A percentile compares a stretch with the other conserved stretches of the same genome.
phyloP scores from a whole-genome alignment of 2,113 vertebrate genomes.

The Elgaria multicarinata region DNA sequence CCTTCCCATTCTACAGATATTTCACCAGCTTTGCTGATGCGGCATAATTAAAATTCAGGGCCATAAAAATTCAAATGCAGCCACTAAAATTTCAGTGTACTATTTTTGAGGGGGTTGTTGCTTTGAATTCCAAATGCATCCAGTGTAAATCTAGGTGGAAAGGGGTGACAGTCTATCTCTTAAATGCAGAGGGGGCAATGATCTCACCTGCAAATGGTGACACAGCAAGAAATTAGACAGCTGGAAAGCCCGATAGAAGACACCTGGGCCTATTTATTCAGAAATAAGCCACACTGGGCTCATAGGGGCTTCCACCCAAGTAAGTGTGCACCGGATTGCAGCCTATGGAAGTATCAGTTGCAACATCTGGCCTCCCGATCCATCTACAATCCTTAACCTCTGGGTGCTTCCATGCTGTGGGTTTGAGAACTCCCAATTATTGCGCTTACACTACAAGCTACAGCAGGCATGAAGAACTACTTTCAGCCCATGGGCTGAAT shows the following conservation, averaged over 20 bases:
- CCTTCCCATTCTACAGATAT: constrained; percentile 29
- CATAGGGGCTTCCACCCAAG: too few relatives aligned
- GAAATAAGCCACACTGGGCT: too few relatives aligned
- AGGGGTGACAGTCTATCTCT: neutral
- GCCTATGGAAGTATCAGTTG: too few relatives aligned
- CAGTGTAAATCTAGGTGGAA: constrained; percentile 8
- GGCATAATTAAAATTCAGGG: constrained; percentile 54
- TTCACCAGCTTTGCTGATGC: constrained; percentile 44
- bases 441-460: too few relatives aligned
- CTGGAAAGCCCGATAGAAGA: neutral
- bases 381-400: too few relatives aligned
- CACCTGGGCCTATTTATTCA: neutral
- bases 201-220: neutral
- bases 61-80: constrained; percentile 46
- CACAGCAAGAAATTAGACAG: neutral
- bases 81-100: constrained; percentile 37
- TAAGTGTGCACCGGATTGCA: too few relatives aligned
- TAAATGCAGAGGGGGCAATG: neutral
- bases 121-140: constrained; percentile 23
- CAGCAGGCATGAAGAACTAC: too few relatives aligned
- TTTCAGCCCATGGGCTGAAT: too few relatives aligned
- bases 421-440: too few relatives aligned
- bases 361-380: too few relatives aligned
- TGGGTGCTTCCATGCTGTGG: too few relatives aligned
- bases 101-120: constrained; percentile 16